These are phyloP conservation scores for Grammomys surdaster DNA, from an alignment of 2,113 vertebrate genomes.

Conservation along the genomic window DNA sequence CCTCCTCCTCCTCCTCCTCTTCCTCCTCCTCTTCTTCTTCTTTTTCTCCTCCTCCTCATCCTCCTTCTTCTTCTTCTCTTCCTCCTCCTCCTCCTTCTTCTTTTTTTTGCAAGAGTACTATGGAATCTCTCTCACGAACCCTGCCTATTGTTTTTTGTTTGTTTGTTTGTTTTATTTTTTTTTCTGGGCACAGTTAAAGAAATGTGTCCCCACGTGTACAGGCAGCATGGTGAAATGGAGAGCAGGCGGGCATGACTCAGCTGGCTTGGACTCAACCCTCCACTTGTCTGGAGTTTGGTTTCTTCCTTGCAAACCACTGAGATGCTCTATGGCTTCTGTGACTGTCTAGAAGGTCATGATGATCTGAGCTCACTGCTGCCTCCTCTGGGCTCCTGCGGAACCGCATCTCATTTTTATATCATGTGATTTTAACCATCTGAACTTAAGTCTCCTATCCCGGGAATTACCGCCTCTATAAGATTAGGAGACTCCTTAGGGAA, in stretches of 20 bases:
- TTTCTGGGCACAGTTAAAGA: slow-evolving; percentile 58
- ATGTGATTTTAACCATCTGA: background rate
- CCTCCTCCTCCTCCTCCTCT: background rate
- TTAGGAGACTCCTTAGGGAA: slow-evolving; percentile 57
- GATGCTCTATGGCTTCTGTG: slow-evolving; percentile 6
- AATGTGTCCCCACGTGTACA: background rate
- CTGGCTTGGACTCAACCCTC: background rate
- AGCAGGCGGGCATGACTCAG: background rate
- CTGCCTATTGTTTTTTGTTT: background rate
- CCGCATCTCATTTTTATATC: background rate
- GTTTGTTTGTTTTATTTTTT: background rate
- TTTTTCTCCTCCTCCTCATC: slow-evolving; percentile 14
- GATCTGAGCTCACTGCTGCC: background rate
- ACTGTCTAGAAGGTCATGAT: background rate
- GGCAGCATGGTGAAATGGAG: slow-evolving; percentile 54
- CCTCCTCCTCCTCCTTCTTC: too few species aligned
- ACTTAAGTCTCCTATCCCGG: slow-evolving; percentile 1
- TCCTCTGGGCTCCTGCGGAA: background rate
- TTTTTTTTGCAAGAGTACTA: slow-evolving; percentile 1
- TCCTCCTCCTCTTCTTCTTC: background rate
- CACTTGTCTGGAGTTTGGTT: background rate
- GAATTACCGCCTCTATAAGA: background rate
- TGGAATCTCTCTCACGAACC: background rate
- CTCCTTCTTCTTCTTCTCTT: background rate
- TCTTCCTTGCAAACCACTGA: background rate